Conservation (phyloP, 1,140 invertebrate genomes). For the Proctacanthus coquilletti region DNA sequence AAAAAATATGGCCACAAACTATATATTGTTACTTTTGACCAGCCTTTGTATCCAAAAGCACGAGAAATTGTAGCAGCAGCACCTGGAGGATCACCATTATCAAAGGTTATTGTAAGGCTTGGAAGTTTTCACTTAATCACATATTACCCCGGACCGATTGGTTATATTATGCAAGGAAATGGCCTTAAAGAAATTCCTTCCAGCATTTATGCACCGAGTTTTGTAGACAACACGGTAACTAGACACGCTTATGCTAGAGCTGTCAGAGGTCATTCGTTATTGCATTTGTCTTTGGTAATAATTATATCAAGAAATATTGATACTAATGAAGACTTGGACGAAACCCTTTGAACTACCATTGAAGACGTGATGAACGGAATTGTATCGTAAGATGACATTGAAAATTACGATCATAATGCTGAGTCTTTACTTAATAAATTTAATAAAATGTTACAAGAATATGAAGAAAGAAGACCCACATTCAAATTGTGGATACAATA, state of each 20-base stretch:
- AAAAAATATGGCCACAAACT: slow-evolving; percentile 8
- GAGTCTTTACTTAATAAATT: slow-evolving; percentile 21
- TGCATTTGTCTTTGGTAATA: slow-evolving; percentile 17
- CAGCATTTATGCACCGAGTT: slow-evolving; percentile 20
- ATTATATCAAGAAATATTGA: slow-evolving; percentile 15
- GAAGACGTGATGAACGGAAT: slow-evolving; percentile 9
- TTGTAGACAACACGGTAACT: slow-evolving; percentile 27
- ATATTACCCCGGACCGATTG: slow-evolving; percentile 29
- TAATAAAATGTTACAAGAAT: slow-evolving; percentile 18
- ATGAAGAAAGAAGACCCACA: slow-evolving; percentile 17
- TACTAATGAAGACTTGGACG: slow-evolving; percentile 16
- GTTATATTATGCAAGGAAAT: slow-evolving; percentile 29
- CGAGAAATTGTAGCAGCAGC: slow-evolving; percentile 26
- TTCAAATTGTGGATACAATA: slow-evolving; percentile 28
- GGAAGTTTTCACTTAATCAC: slow-evolving; percentile 29
- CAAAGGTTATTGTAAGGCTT: slow-evolving; percentile 20
- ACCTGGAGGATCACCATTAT: slow-evolving; percentile 16
- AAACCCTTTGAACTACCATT: slow-evolving; percentile 14
- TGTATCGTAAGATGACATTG: slow-evolving; percentile 9
- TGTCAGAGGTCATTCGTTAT: slow-evolving; percentile 24
- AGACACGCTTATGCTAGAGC: slow-evolving; percentile 12
- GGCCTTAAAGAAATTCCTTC: slow-evolving; percentile 23
- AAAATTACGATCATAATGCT: slow-evolving; percentile 17
- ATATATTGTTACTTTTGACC: slow-evolving; percentile 24
- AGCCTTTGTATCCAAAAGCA: slow-evolving; percentile 30